Percentiles rank a stretch among this genome's conserved stretches.
phyloP scores from a whole-genome alignment of 2,113 vertebrate species.

The Perognathus longimembris region DNA sequence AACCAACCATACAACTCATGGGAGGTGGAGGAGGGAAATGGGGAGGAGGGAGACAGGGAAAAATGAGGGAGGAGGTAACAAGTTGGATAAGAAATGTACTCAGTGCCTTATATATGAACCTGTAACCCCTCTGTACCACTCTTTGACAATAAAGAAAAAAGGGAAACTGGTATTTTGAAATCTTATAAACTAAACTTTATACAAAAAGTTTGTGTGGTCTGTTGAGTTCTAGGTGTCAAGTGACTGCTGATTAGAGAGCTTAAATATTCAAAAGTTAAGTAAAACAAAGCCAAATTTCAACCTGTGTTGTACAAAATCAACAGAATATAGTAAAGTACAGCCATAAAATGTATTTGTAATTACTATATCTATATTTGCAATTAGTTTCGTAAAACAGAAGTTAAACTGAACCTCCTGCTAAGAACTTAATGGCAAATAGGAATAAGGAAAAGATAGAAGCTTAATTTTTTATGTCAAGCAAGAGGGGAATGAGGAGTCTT shows the following conservation, averaged over 20 bases:
- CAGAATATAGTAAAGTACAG: background rate
- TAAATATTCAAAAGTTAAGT: conserved; percentile 1
- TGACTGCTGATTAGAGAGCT: background rate
- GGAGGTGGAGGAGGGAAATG: too few relatives aligned
- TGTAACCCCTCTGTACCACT: too few relatives aligned
- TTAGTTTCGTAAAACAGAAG: conserved; percentile 1
- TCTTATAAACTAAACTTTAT: conserved; percentile 24
- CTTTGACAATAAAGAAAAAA: background rate
- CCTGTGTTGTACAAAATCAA: background rate
- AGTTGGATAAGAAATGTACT: too few relatives aligned
- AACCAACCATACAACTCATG: too few relatives aligned
- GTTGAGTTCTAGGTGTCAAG: background rate
- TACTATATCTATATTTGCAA: background rate
- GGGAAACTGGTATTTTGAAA: background rate
- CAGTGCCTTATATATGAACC: too few relatives aligned
- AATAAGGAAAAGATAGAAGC: background rate
- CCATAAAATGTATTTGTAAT: conserved; percentile 9
- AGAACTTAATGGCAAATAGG: background rate
- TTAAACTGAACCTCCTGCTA: conserved; percentile 41
- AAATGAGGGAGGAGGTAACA: too few relatives aligned
- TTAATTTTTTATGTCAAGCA: background rate
- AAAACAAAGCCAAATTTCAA: background rate
- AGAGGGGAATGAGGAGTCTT: conserved; percentile 3
- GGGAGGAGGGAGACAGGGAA: too few relatives aligned
- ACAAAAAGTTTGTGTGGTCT: background rate